Base-by-base conservation (phyloP, 2,888 invertebrate species). In the Lasioglossum lativentre region DNA sequence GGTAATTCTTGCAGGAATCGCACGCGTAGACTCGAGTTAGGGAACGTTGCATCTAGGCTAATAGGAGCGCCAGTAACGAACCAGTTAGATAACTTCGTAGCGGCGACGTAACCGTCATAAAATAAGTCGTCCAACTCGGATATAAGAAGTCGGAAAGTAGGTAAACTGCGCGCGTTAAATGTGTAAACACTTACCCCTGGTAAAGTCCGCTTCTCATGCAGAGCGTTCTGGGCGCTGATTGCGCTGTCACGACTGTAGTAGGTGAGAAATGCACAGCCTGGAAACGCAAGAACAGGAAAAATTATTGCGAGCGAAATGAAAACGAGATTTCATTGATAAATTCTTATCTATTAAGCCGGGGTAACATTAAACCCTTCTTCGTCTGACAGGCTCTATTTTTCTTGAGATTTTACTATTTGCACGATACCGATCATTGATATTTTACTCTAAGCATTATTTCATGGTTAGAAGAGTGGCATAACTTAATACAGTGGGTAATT, bases 211-310 rank as follows among this genome's bases (percentile, higher is more conserved):
- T 99, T 99, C 96, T 99, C 99, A 97, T 99, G 99, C 95, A 99
- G 97, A 95, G 98, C 97, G 95, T 97, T 97, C 96, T 99, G 98
- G 95, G 99, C 98, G 96, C 97, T 97, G 94, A 98, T 96, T 93
- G 99, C 99, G 96, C 98, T 98, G 96, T 99, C 99, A 95, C 99
- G 98, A 96, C 97, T 98, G 96, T 98, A 99, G 97, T 99, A 99
- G 94, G 99, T 99, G 96, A 99, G 97, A 96, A 99, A 99, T 95
- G 99, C 99, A 97, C 99, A 99, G 96, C 99, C 99, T 99, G 97
- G 93, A 94, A 86, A 85, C 79, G 88, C 86, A 88, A 82, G 74
- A 59, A 71, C 14, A 56, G 59, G 8, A 59, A 71, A 47, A 30
- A 68, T 86, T 78, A 78, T 27, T 74, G 30, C 14, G 34, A 38